Percentiles rank a stretch among this genome's conserved stretches.
phyloP scores from a whole-genome alignment of 2,888 invertebrate species.

The Oxycera nigricornis region DNA sequence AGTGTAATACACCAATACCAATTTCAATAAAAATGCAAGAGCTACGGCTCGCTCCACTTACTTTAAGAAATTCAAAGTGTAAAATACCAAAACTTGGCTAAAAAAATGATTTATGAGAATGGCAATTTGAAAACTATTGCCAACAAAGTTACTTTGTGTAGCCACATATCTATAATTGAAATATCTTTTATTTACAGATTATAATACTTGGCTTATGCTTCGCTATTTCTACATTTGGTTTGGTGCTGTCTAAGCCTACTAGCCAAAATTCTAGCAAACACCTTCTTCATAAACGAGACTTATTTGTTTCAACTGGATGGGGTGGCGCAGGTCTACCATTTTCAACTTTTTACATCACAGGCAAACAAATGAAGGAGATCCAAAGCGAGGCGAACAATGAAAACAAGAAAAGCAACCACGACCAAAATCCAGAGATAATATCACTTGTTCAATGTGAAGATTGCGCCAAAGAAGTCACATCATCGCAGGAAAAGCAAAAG shows the following conservation, averaged over 20 bases:
- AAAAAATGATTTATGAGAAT: too few relatives aligned
- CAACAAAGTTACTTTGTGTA: too few relatives aligned
- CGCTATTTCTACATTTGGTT: not conserved
- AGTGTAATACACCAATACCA: too few relatives aligned
- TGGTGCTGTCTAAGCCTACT: not conserved
- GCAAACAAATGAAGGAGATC: slow-evolving; percentile 45
- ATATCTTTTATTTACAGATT: slow-evolving; percentile 17
- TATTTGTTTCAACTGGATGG: slow-evolving; percentile 64
- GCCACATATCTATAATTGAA: not conserved
- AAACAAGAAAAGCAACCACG: slow-evolving; percentile 20
- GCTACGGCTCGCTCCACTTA: too few relatives aligned
- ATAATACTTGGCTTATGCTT: not conserved
- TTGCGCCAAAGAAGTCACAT: not conserved
- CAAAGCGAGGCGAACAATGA: slow-evolving; percentile 13
- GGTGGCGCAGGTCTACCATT: slow-evolving; percentile 65
- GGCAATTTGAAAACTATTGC: too few relatives aligned
- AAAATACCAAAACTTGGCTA: too few relatives aligned
- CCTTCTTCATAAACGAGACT: slow-evolving; percentile 58
- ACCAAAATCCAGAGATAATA: slow-evolving; percentile 15
- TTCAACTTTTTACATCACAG: slow-evolving; percentile 61
- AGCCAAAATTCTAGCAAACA: slow-evolving; percentile 19
- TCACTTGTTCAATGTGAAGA: slow-evolving; percentile 26
- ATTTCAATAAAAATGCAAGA: too few relatives aligned
- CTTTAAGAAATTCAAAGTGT: too few relatives aligned
- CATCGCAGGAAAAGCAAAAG: slow-evolving; percentile 42